Conservation (phyloP, 2,888 invertebrate species). For the Lordiphosa andalusiaca region DNA sequence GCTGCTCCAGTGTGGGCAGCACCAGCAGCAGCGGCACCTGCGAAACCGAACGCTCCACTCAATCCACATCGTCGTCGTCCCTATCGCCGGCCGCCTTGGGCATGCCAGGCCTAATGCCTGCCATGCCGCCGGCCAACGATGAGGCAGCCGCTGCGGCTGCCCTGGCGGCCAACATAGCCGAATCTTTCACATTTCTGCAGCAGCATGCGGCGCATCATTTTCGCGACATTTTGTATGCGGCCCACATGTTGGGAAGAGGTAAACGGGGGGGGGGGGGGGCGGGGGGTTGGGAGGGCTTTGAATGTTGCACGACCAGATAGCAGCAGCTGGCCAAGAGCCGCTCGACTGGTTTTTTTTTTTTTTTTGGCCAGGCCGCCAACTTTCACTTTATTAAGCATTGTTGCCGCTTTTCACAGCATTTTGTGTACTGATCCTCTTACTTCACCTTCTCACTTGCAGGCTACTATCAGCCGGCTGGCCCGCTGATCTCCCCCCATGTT, state of each 20-base stretch:
- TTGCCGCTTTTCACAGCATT: conserved; percentile 57
- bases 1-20: conserved; percentile 78
- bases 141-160: conserved; percentile 68
- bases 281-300: conserved; percentile 19
- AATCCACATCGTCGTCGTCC: conserved; percentile 60
- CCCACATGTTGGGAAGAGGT: conserved; percentile 84
- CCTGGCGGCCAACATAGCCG: conserved; percentile 79
- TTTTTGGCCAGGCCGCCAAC: conserved; percentile 54
- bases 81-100: conserved; percentile 56
- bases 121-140: conserved; percentile 28
- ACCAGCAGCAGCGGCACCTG: conserved; percentile 78
- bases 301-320: conserved; percentile 53
- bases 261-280: conserved; percentile 54
- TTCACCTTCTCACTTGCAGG: conserved; percentile 82
- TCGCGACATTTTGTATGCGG: conserved; percentile 85
- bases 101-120: conserved; percentile 37
- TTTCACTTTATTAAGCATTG: conserved; percentile 61
- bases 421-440: conserved; percentile 12
- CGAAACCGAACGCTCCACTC: conserved; percentile 75
- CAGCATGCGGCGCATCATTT: conserved; percentile 81
- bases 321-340: conserved; percentile 45
- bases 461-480: conserved; percentile 95
- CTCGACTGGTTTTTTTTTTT: conserved; percentile 64
- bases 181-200: conserved; percentile 80
- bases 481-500: conserved; percentile 88